Percentiles rank a stretch among this genome's conserved stretches.
phyloP scores from a whole-genome alignment of 2,888 invertebrate genomes.

The Abrostola triplasia region DNA sequence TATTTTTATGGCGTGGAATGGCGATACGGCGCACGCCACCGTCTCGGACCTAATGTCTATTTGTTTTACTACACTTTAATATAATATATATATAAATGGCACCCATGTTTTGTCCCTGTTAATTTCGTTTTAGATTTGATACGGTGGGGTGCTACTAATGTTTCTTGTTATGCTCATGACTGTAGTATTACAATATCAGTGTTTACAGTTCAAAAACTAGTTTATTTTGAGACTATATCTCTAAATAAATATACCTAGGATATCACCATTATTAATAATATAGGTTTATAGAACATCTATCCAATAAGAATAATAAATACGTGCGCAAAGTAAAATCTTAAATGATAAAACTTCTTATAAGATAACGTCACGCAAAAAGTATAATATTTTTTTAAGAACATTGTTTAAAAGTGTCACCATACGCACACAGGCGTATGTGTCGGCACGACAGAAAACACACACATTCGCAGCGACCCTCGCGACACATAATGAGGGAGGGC shows the following conservation, averaged over 20 bases:
- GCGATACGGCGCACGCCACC: slow-evolving; percentile 79
- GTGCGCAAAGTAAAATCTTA: slow-evolving; percentile 26
- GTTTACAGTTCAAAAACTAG: slow-evolving; percentile 12
- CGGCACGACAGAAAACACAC: slow-evolving; percentile 66
- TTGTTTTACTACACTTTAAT: slow-evolving; percentile 85
- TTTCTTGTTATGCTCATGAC: slow-evolving; percentile 60
- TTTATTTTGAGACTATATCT: slow-evolving; percentile 7
- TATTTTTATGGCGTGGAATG: slow-evolving; percentile 87
- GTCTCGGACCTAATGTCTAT: slow-evolving; percentile 81
- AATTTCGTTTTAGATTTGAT: slow-evolving; percentile 75
- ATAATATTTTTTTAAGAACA: slow-evolving; percentile 45
- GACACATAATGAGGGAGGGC: slow-evolving; percentile 85
- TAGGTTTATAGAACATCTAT: not conserved
- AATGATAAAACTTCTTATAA: slow-evolving; percentile 36
- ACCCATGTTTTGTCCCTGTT: slow-evolving; percentile 70
- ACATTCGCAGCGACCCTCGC: slow-evolving; percentile 75
- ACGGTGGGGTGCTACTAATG: slow-evolving; percentile 67
- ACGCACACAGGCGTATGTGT: slow-evolving; percentile 33
- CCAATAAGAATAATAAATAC: slow-evolving; percentile 31
- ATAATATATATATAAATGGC: slow-evolving; percentile 73
- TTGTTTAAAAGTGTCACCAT: slow-evolving; percentile 52
- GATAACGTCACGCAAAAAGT: slow-evolving; percentile 38
- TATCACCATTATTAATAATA: no score
- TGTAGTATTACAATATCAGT: slow-evolving; percentile 20
- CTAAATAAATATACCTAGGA: not conserved